These are phyloP conservation scores for Amiota communis DNA, from an alignment of 2,888 invertebrate genomes.

Conservation along the genomic window DNA sequence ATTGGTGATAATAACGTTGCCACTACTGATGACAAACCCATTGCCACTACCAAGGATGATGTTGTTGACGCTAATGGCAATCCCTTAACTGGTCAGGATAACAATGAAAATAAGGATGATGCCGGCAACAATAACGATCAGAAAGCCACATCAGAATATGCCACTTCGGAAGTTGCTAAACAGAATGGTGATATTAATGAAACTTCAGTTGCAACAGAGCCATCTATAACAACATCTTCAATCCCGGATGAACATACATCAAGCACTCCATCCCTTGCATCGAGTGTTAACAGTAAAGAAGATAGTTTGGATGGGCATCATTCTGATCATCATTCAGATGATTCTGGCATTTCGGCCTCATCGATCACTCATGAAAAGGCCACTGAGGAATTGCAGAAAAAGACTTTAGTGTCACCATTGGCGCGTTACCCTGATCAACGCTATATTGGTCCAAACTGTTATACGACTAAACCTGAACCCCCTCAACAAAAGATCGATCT, in stretches of 20 bases:
- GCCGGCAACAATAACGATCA: not conserved
- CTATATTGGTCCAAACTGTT: slow-evolving; percentile 70
- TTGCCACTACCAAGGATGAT: too few species aligned
- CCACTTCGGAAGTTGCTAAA: not conserved
- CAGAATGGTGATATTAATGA: too few species aligned
- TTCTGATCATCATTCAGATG: slow-evolving; percentile 72
- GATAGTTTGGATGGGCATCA: slow-evolving; percentile 69
- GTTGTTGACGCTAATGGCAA: too few species aligned
- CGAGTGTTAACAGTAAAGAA: slow-evolving; percentile 68
- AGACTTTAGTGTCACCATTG: slow-evolving; percentile 5
- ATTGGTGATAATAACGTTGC: too few species aligned
- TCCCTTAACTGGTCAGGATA: too few species aligned
- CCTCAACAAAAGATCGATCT: slow-evolving; percentile 70
- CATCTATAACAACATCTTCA: slow-evolving; percentile 37
- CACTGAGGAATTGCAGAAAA: slow-evolving; percentile 47
- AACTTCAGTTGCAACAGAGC: too few species aligned
- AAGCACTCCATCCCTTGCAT: slow-evolving; percentile 62
- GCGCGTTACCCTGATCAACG: slow-evolving; percentile 51
- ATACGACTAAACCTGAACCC: slow-evolving; percentile 69
- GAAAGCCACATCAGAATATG: not conserved
- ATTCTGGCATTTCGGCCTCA: slow-evolving; percentile 73
- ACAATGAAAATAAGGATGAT: not conserved
- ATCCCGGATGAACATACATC: slow-evolving; percentile 44
- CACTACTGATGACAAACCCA: too few species aligned
- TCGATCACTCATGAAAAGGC: slow-evolving; percentile 67